Evolutionary conservation across 1,140 invertebrate species (phyloP).

Genomic region (Oppia nitens): DNA sequence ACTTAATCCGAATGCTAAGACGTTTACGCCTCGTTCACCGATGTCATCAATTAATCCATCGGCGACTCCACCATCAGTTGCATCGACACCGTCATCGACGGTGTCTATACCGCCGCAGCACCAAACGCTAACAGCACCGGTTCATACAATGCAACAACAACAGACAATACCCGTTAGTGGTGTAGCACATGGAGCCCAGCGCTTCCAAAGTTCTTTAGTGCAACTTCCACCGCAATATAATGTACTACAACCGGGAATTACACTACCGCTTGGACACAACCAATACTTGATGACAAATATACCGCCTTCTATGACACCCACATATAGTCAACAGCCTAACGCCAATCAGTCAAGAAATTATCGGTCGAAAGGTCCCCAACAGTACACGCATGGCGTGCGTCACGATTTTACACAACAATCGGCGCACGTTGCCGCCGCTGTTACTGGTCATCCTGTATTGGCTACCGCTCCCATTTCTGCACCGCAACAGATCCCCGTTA

Average conservation of each 20-base stretch:
- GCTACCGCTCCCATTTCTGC: slow-evolving; percentile 11
- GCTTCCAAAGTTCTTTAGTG: background rate
- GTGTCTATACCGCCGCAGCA: background rate
- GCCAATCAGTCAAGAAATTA: slow-evolving; percentile 10
- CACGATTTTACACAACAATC: slow-evolving; percentile 8
- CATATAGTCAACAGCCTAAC: slow-evolving; percentile 14
- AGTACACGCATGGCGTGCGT: slow-evolving; percentile 7
- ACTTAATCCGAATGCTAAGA: slow-evolving; percentile 70
- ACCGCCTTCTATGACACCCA: background rate
- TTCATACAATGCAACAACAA: background rate
- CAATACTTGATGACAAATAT: background rate
- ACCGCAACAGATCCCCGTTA: slow-evolving; percentile 12
- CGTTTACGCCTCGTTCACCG: slow-evolving; percentile 63
- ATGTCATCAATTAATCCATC: slow-evolving; percentile 4
- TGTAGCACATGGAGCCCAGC: background rate
- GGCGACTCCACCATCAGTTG: background rate
- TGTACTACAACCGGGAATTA: background rate
- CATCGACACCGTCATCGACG: slow-evolving; percentile 4
- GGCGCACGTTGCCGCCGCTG: slow-evolving; percentile 17
- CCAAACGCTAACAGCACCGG: background rate
- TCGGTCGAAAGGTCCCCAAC: background rate
- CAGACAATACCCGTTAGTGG: background rate
- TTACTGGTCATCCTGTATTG: slow-evolving; percentile 18
- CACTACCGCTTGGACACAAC: background rate
- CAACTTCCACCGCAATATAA: background rate